A percentile compares a stretch with the other conserved stretches of the same genome.
Conservation (phyloP, 1,140 invertebrate species). For the Diorhabda sublineata region DNA sequence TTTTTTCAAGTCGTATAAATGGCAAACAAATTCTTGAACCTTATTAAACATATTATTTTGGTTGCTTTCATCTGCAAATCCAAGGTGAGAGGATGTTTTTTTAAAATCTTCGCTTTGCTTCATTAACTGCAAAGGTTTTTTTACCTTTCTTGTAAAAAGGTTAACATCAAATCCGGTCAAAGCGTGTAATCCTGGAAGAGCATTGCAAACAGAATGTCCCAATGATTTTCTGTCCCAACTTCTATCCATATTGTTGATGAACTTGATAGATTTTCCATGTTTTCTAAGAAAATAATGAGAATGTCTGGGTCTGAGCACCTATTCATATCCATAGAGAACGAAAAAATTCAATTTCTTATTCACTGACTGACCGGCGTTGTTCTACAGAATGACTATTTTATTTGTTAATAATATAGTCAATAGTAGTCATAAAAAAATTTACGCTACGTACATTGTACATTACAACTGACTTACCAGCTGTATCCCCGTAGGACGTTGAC, state of each 20-base stretch:
- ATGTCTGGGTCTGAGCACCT: slow-evolving; percentile 33
- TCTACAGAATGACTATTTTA: too few relatives aligned
- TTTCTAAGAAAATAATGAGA: slow-evolving; percentile 35
- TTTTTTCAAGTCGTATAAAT: slow-evolving; percentile 11
- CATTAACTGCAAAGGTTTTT: slow-evolving; percentile 5
- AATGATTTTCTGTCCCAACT: not conserved
- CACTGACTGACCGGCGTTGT: too few relatives aligned
- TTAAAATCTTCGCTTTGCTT: slow-evolving; percentile 5
- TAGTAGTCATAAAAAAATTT: too few relatives aligned
- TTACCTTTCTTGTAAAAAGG: not conserved
- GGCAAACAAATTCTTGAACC: slow-evolving; percentile 15
- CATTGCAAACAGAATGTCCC: slow-evolving; percentile 7
- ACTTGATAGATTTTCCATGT: too few relatives aligned
- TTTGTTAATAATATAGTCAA: too few relatives aligned
- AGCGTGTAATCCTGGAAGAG: slow-evolving; percentile 6
- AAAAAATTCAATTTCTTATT: too few relatives aligned
- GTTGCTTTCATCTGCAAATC: not conserved
- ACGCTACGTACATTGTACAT: too few relatives aligned
- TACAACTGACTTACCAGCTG: too few relatives aligned
- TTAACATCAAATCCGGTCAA: not conserved
- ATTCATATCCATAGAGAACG: too few relatives aligned
- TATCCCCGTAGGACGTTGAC: too few relatives aligned
- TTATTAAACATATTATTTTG: not conserved
- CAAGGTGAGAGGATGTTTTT: slow-evolving; percentile 3
- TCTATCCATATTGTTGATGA: too few relatives aligned